Conservation (phyloP, 1,140 invertebrate genomes). For the Armadillidium nasatum region DNA sequence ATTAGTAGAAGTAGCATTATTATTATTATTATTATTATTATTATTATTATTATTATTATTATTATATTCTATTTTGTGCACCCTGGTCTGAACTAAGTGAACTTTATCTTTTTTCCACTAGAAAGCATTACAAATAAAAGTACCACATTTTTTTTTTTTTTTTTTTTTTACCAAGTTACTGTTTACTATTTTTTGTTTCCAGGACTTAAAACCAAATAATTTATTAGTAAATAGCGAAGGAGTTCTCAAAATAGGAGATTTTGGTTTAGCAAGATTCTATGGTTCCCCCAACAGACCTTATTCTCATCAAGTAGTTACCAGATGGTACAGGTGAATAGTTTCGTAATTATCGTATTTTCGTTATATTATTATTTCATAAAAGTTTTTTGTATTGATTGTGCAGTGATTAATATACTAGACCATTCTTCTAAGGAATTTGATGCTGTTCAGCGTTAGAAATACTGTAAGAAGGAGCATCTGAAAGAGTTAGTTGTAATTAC, state of each 20-base stretch:
- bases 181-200: slow-evolving; percentile 47
- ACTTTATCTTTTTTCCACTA: no score
- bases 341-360: neutral
- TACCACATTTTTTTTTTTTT: no score
- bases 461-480: no score
- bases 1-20: no score
- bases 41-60: no score
- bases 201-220: slow-evolving; percentile 98
- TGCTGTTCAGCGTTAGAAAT: no score
- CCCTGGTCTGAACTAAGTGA: no score
- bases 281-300: slow-evolving; percentile 94
- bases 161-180: no score
- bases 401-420: neutral
- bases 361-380: neutral
- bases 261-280: slow-evolving; percentile 95
- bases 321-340: slow-evolving; percentile 71
- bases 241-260: slow-evolving; percentile 94
- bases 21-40: no score
- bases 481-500: no score
- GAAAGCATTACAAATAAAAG: no score
- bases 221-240: slow-evolving; percentile 88
- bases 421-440: neutral
- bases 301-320: slow-evolving; percentile 97
- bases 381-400: neutral
- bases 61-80: no score